Conservation (phyloP, 2,113 vertebrate species). For the Lepidothrix coronata region DNA sequence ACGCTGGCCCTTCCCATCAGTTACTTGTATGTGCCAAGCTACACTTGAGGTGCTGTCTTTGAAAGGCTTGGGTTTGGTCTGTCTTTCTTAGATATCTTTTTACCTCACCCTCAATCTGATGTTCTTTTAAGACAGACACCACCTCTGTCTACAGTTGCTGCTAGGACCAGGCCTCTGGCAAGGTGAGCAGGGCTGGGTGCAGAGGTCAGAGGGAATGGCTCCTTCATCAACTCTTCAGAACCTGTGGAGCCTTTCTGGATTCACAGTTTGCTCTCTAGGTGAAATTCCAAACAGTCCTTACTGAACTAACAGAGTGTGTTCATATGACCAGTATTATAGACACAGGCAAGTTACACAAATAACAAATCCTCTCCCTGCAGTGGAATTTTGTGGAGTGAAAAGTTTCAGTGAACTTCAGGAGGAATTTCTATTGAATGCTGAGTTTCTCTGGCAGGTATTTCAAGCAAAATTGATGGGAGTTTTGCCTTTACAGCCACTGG, state of each 20-base stretch:
- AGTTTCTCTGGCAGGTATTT: neutral
- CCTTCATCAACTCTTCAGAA: neutral
- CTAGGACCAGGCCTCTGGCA: neutral
- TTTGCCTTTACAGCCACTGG: constrained; percentile 12
- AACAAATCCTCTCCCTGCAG: neutral
- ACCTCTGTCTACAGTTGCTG: neutral
- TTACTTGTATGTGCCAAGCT: neutral
- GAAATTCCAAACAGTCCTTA: neutral
- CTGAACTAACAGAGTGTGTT: neutral
- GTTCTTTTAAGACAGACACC: neutral
- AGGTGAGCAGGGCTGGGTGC: neutral
- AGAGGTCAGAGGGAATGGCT: neutral
- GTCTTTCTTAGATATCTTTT: neutral
- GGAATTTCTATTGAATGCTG: neutral
- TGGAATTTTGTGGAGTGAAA: neutral
- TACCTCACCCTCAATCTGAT: neutral
- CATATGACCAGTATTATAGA: neutral
- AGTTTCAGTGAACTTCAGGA: neutral
- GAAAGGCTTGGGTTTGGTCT: neutral
- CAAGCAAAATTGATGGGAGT: neutral
- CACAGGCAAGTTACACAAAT: neutral
- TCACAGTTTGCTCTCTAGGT: neutral
- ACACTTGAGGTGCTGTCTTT: neutral
- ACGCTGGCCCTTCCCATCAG: neutral
- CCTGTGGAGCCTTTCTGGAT: neutral